Percentiles rank a stretch among this genome's conserved stretches.
These are phyloP conservation scores for Gambelia wislizenii DNA, from an alignment of 2,797 vertebrate species.

Conservation along the genomic window DNA sequence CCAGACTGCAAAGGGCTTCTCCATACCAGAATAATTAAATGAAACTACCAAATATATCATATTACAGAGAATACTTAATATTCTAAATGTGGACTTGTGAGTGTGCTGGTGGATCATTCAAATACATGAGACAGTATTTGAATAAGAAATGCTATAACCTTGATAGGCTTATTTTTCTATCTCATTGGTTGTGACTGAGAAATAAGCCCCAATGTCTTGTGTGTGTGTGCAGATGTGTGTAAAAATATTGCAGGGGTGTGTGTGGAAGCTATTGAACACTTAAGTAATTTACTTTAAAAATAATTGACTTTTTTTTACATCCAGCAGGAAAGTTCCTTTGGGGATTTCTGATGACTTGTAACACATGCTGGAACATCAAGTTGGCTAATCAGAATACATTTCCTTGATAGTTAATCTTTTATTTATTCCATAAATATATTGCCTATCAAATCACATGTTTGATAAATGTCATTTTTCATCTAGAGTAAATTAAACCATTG, in stretches of 20 bases:
- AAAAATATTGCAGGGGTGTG: neutral
- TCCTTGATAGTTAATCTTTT: slow-evolving; percentile 73
- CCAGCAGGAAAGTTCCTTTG: slow-evolving; percentile 47
- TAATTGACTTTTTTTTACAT: neutral
- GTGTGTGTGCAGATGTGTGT: neutral
- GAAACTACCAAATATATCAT: too few species aligned
- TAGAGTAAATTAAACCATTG: slow-evolving; percentile 72
- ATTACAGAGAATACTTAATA: neutral
- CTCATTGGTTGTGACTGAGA: neutral
- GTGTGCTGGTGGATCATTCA: neutral
- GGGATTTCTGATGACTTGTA: slow-evolving; percentile 64
- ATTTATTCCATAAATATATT: slow-evolving; percentile 73
- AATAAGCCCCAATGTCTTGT: neutral
- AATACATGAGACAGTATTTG: neutral
- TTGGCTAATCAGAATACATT: slow-evolving; percentile 73
- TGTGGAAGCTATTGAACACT: neutral
- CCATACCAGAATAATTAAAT: too few species aligned
- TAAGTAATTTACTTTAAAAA: neutral
- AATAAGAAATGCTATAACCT: neutral
- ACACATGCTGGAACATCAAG: slow-evolving; percentile 59
- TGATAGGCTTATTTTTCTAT: too few species aligned
- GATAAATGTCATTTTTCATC: slow-evolving; percentile 76
- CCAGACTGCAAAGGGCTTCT: too few species aligned
- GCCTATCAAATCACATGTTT: slow-evolving; percentile 73
- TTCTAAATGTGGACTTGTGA: neutral